Conservation (phyloP, 2,797 vertebrate genomes). For the Lacerta bilineata region DNA sequence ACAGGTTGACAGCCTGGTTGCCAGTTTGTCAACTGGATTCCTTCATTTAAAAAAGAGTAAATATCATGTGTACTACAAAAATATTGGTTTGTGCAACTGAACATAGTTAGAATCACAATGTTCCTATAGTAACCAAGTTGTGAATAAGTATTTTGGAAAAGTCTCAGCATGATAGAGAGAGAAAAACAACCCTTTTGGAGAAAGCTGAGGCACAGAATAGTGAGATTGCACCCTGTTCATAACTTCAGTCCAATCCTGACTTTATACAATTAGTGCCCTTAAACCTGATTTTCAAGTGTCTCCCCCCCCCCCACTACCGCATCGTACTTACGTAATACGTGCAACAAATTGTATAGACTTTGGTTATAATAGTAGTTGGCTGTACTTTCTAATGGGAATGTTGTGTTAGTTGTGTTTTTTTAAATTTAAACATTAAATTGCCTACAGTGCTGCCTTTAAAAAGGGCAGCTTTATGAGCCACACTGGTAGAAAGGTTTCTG, state of each 20-base stretch:
- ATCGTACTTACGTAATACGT: not conserved
- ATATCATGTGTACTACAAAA: conserved; percentile 20
- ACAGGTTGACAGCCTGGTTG: conserved; percentile 61
- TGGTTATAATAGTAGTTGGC: conserved; percentile 24
- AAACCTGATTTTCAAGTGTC: not conserved
- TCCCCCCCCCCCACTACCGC: too few relatives aligned
- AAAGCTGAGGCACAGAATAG: not conserved
- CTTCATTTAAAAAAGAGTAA: conserved; percentile 52
- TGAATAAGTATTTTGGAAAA: conserved; percentile 28
- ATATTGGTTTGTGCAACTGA: conserved; percentile 1
- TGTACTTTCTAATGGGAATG: not conserved
- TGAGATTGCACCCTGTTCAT: not conserved
- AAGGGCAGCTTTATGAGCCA: not conserved
- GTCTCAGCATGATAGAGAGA: conserved; percentile 24
- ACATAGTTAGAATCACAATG: not conserved
- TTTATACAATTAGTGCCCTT: not conserved
- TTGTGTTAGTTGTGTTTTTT: conserved; percentile 27
- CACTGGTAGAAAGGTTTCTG: not conserved
- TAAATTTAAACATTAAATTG: not conserved
- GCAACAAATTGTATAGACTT: conserved; percentile 30
- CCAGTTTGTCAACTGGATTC: conserved; percentile 39
- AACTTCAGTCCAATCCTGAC: not conserved
- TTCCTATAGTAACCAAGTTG: not conserved
- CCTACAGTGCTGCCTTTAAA: not conserved
- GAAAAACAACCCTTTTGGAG: conserved; percentile 13